Conservation (phyloP, 2,888 invertebrate genomes). For the Litoditis marina region DNA sequence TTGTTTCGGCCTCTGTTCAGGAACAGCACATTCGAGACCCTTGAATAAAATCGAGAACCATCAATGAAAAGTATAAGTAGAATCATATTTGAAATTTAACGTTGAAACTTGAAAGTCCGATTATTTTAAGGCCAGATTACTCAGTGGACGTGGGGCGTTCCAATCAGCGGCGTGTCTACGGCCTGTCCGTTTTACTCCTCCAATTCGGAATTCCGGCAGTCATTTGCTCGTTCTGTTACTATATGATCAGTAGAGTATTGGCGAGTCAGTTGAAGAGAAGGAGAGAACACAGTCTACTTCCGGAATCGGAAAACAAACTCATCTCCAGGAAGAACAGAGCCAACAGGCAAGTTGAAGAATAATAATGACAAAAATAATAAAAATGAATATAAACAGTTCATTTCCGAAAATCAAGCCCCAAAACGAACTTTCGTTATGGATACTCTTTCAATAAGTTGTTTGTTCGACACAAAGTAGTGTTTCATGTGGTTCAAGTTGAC, state of each 20-base stretch:
- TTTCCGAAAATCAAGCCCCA: background rate
- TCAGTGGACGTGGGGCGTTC: constrained; percentile 31
- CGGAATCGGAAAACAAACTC: constrained; percentile 37
- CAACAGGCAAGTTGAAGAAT: constrained; percentile 27
- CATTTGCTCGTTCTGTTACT: constrained; percentile 52
- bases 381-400: background rate
- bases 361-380: background rate
- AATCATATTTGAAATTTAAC: too few relatives aligned
- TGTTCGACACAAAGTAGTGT: too few relatives aligned
- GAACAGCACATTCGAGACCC: too few relatives aligned
- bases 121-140: constrained; percentile 53
- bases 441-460: too few relatives aligned
- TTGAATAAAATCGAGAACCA: too few relatives aligned
- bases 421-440: too few relatives aligned
- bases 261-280: constrained; percentile 32
- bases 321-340: constrained; percentile 38
- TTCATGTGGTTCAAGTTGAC: too few relatives aligned
- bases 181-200: constrained; percentile 47
- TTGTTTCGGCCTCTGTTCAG: too few relatives aligned
- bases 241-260: constrained; percentile 34
- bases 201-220: constrained; percentile 60
- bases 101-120: too few relatives aligned
- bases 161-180: constrained; percentile 36
- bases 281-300: constrained; percentile 35
- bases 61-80: too few relatives aligned